A percentile compares a stretch with the other conserved stretches of the same genome.
Evolutionary conservation across 2,888 invertebrate genomes (phyloP).

Genomic region (Agrotis segetum): DNA sequence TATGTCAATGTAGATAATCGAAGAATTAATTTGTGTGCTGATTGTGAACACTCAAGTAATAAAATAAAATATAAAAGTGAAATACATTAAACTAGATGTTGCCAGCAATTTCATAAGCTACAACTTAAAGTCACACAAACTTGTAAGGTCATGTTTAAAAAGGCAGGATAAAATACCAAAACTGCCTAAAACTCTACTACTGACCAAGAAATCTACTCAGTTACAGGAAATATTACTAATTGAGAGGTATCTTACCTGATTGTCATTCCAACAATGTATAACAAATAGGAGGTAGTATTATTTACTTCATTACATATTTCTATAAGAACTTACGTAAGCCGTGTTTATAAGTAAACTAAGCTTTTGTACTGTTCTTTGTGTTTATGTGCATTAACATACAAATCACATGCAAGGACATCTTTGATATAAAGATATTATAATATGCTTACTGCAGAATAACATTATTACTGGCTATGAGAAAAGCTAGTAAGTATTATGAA

Average conservation of each 20-base stretch:
- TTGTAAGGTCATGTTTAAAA: no score
- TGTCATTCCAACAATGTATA: slow-evolving; percentile 1
- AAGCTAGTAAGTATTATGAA: no score
- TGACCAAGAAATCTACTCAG: no score
- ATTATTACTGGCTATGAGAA: no score
- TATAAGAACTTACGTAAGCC: not conserved
- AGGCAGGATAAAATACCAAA: no score
- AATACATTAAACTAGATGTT: no score
- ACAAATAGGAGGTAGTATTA: not conserved
- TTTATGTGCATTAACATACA: slow-evolving; percentile 10
- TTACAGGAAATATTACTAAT: not conserved
- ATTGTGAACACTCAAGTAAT: no score
- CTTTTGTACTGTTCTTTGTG: slow-evolving; percentile 27
- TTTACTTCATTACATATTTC: slow-evolving; percentile 8
- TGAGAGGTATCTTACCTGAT: not conserved
- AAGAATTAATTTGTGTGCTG: slow-evolving; percentile 14
- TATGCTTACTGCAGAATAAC: no score
- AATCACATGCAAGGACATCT: slow-evolving; percentile 1
- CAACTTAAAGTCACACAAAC: no score
- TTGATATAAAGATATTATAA: not conserved
- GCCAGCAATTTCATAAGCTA: no score
- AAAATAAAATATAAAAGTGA: no score
- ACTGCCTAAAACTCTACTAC: no score
- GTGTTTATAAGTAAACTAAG: slow-evolving; percentile 7
- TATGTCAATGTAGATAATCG: slow-evolving; percentile 41